Evolutionary conservation across 1,140 invertebrate genomes (phyloP).

Genomic region (Caerostris darwini): DNA sequence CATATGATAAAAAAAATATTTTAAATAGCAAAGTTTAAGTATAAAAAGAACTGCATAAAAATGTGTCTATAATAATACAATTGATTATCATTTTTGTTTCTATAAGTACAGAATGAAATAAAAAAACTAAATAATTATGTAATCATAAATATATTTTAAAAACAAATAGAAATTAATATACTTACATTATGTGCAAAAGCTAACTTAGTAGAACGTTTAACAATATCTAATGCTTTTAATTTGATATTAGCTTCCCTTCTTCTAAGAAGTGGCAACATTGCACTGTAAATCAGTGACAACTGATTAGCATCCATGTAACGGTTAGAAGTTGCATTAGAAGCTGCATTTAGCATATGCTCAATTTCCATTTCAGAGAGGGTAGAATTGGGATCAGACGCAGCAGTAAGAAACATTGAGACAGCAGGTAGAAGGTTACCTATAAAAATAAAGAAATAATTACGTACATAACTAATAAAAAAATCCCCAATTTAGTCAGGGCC

Average conservation of each 20-base stretch:
- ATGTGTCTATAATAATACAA: no score
- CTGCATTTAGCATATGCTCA: constrained; percentile 50
- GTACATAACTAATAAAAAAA: no score
- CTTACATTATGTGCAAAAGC: constrained; percentile 68
- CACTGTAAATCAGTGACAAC: constrained; percentile 61
- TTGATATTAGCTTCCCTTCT: constrained; percentile 35
- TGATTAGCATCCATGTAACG: constrained; percentile 59
- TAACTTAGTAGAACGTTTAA: constrained; percentile 43
- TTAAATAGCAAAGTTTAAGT: no score
- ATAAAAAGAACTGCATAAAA: no score
- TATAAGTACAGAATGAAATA: no score
- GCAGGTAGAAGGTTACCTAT: constrained; percentile 40
- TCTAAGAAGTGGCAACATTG: constrained; percentile 58
- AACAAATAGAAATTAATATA: neutral
- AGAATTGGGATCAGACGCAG: constrained; percentile 27
- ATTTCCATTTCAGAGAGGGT: constrained; percentile 17
- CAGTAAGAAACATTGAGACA: constrained; percentile 61
- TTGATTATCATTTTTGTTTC: no score
- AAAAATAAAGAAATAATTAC: neutral
- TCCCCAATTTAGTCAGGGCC: no score
- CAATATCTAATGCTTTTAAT: constrained; percentile 57
- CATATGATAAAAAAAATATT: no score
- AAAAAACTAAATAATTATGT: no score
- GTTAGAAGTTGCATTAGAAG: constrained; percentile 37
- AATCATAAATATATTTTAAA: no score